phyloP scores from a whole-genome alignment of 2,113 vertebrate species.

The Saimiri boliviensis region DNA sequence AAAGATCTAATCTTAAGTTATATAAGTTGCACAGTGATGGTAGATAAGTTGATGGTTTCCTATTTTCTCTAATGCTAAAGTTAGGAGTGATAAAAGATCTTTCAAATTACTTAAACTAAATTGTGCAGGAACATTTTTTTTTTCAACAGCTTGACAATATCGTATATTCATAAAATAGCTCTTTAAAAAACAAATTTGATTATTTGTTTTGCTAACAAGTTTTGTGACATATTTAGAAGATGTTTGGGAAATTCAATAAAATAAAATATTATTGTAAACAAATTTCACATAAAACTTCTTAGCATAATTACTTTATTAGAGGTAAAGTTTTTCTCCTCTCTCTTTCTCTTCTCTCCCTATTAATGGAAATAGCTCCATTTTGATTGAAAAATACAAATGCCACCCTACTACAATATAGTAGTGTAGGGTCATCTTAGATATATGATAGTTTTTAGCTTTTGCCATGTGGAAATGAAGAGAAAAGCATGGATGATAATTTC shows the following conservation, averaged over 20 bases:
- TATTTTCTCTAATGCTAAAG: neutral
- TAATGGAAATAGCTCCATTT: neutral
- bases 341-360: neutral
- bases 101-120: slow-evolving; percentile 26
- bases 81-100: neutral
- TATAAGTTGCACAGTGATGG: neutral
- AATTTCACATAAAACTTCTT: neutral
- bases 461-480: neutral
- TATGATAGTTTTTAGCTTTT: neutral
- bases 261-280: neutral
- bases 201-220: neutral
- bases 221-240: neutral
- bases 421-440: neutral
- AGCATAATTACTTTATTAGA: neutral
- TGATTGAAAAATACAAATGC: neutral
- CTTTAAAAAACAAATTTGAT: slow-evolving; percentile 5
- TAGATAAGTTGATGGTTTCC: neutral
- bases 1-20: neutral
- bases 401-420: neutral
- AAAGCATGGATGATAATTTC: neutral
- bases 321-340: neutral
- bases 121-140: neutral
- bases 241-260: neutral
- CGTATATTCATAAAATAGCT: neutral
- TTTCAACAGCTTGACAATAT: slow-evolving; percentile 8